A percentile compares a stretch with the other conserved stretches of the same genome.
phyloP scores from a whole-genome alignment of 92 coral and sea anemone genomes.

The Epizoanthus scotinus region DNA sequence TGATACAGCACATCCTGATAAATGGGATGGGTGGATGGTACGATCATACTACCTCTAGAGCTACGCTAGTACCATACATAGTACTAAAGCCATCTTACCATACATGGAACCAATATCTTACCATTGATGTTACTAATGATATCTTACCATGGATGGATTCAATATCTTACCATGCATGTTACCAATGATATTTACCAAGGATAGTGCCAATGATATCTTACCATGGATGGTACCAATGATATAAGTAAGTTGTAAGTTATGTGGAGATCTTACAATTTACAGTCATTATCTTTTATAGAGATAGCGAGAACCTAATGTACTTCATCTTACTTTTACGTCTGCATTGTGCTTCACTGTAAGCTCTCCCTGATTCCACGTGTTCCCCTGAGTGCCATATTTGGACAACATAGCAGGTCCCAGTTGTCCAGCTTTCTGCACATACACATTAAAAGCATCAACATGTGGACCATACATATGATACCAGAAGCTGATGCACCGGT shows the following conservation, averaged over 20 bases:
- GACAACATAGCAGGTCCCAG: slow-evolving; percentile 78
- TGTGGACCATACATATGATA: slow-evolving; percentile 98
- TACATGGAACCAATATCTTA: background rate
- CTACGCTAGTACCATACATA: too few species aligned
- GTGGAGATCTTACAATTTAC: background rate
- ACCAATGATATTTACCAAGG: background rate
- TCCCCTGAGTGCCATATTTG: slow-evolving; percentile 85
- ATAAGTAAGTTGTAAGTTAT: too few species aligned
- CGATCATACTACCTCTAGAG: too few species aligned
- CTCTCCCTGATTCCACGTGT: slow-evolving; percentile 79
- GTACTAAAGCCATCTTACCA: background rate
- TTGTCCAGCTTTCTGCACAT: slow-evolving; percentile 45
- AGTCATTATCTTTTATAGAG: too few species aligned
- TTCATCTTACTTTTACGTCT: slow-evolving; percentile 59
- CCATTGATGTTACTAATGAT: background rate
- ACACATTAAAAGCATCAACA: slow-evolving; percentile 76
- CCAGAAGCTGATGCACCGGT: slow-evolving; percentile 86
- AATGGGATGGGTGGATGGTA: too few species aligned
- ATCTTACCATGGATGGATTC: background rate
- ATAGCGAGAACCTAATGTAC: too few species aligned
- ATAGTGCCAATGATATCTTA: background rate
- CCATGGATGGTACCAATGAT: background rate
- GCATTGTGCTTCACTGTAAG: slow-evolving; percentile 65
- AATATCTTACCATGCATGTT: background rate
- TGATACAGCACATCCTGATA: too few species aligned